phyloP scores from a whole-genome alignment of 2,113 vertebrate genomes.

The Lycaon pictus region DNA sequence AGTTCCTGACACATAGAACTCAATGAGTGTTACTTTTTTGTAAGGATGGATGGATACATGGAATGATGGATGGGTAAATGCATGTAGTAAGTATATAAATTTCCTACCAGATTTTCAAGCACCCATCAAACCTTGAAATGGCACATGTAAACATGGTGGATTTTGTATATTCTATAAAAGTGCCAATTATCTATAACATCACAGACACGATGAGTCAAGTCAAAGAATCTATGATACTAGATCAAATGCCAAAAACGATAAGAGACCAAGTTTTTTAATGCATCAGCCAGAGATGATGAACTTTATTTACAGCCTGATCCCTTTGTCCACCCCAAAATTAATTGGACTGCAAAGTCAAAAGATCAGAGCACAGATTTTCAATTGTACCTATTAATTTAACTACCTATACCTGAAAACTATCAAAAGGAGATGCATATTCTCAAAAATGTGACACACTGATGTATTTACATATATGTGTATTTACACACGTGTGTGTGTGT shows the following conservation, averaged over 20 bases:
- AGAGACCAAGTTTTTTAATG: not conserved
- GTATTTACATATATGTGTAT: not conserved
- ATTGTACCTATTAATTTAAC: not conserved
- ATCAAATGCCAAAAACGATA: not conserved
- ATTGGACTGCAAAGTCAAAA: not conserved
- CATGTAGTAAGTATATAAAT: not conserved
- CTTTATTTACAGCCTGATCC: not conserved
- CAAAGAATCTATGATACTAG: not conserved
- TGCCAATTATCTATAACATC: not conserved
- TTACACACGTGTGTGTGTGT: not conserved
- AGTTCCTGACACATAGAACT: not conserved
- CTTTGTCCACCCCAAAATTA: not conserved
- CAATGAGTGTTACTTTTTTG: not conserved
- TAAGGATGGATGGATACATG: not conserved
- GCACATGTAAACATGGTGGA: not conserved
- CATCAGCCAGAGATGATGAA: not conserved
- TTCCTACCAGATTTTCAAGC: conserved; percentile 48
- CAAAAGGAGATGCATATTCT: not conserved
- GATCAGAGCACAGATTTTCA: not conserved
- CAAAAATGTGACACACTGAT: not conserved
- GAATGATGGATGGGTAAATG: not conserved
- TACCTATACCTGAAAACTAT: not conserved
- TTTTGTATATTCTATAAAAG: conserved; percentile 14
- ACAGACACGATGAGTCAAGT: not conserved
- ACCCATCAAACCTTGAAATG: conserved; percentile 48